Evolutionary conservation across 2,113 vertebrate genomes (phyloP).

Genomic region (Sigmodon hispidus): DNA sequence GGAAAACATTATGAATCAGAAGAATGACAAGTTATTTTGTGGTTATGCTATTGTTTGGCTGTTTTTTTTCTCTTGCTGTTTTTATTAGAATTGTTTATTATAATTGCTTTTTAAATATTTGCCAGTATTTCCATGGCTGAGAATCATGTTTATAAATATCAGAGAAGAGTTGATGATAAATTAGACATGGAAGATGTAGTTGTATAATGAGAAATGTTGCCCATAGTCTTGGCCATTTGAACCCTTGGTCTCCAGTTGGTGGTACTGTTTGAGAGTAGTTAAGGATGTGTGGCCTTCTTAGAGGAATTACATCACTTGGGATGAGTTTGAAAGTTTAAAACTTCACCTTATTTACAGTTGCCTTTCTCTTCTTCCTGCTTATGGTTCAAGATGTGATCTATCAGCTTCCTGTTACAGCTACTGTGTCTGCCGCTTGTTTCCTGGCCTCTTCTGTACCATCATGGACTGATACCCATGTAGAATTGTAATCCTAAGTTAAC

Average conservation of each 20-base stretch:
- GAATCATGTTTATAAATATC: neutral
- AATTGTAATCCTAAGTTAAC: neutral
- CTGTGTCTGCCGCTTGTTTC: neutral
- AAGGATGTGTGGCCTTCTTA: neutral
- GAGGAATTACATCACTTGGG: neutral
- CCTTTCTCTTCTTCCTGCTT: neutral
- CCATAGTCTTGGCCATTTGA: neutral
- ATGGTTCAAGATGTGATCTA: neutral
- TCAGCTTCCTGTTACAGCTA: neutral
- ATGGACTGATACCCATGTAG: neutral
- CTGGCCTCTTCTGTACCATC: neutral
- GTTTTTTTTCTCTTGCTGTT: neutral
- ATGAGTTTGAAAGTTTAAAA: neutral
- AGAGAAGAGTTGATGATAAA: neutral
- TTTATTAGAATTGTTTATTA: neutral
- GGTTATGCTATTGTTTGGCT: neutral
- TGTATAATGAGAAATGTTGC: neutral
- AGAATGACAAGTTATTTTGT: neutral
- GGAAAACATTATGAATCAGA: neutral
- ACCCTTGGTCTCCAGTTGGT: neutral
- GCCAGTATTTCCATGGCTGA: neutral
- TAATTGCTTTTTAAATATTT: neutral
- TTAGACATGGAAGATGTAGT: neutral
- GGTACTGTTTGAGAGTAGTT: neutral
- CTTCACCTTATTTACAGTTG: neutral